Base-by-base conservation (phyloP, 35 echinoderm and acorn worm genomes). In the Patiria miniata region DNA sequence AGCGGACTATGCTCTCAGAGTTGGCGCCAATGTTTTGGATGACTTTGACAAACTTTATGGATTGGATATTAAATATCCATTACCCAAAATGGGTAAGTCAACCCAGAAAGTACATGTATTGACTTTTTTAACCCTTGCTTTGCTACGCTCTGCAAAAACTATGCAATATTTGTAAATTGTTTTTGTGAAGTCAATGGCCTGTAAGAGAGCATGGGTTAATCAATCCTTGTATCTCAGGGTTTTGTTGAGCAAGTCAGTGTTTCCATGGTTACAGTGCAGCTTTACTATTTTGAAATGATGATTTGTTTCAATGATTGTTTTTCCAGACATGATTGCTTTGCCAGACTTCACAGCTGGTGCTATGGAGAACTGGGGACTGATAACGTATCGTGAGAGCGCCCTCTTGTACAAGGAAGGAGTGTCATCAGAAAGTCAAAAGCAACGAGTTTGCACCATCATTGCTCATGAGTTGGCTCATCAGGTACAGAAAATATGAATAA, bases 321-420 rank as follows among this genome's bases (percentile, higher is more conserved):
- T 58, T 40, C 19, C 37, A 93, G 91, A 93, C 50, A 88, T 87
- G 85, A 84, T 93, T 30, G 91, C 91, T n/a, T 39, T 93, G 53
- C 91, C 85, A 33, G 91, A 83, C 22, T 93, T 93, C 29, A 29
- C 91, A 8, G 85, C 85, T 84, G 91, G 91, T 26, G 91, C 85
- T 19, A 93, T 93, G 91, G 91, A 93, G 61, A 87, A 93, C 80
- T 93, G 91, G 91, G 91, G 91, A 50, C 86, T 93, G 0, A 88
- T 93, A 22, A 82, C 86, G 2, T 93, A 93, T 55, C 40, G 86
- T n/a, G 85, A 87, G 18, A 53, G 61, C 0, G 28, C 58, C 17
- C 68, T 93, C 26, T 86, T 93, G 23, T 93, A 68, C 38, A 83
- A 80, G 28, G 59, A 73, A 0, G 52, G 58, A 0, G 85, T 81